phyloP scores from a whole-genome alignment of 2,797 vertebrate species.

The Enteromius afrohamiltoni region DNA sequence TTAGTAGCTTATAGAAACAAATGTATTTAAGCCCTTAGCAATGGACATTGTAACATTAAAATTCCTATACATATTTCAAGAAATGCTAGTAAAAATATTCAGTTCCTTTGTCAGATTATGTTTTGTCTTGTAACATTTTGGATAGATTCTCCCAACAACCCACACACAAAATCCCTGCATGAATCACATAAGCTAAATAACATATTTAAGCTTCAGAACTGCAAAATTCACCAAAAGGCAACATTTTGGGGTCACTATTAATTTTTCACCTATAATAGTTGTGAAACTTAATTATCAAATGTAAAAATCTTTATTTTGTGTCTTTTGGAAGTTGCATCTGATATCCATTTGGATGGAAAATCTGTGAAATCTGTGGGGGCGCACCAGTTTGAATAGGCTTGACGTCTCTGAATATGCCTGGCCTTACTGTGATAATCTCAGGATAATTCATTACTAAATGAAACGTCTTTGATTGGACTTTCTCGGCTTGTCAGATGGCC shows the following conservation, averaged over 20 bases:
- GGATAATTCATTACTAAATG: neutral
- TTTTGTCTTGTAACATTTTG: neutral
- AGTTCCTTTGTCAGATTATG: neutral
- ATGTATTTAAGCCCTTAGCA: neutral
- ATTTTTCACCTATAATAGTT: neutral
- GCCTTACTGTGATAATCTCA: neutral
- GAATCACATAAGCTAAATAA: neutral
- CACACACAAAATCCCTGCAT: neutral
- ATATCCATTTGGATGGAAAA: neutral
- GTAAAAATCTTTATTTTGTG: neutral
- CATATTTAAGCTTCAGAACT: neutral
- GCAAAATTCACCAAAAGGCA: neutral
- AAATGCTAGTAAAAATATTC: neutral
- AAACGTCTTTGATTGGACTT: neutral
- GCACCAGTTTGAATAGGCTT: neutral
- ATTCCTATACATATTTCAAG: neutral
- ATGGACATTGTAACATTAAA: neutral
- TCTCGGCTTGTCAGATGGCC: neutral
- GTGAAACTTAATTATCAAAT: neutral
- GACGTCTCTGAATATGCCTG: neutral
- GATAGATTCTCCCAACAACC: neutral
- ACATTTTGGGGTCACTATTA: neutral
- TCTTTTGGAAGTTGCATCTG: neutral
- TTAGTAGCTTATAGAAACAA: neutral
- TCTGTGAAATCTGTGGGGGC: neutral